Conservation (phyloP, 2,797 vertebrate species). For the Paguma larvata region DNA sequence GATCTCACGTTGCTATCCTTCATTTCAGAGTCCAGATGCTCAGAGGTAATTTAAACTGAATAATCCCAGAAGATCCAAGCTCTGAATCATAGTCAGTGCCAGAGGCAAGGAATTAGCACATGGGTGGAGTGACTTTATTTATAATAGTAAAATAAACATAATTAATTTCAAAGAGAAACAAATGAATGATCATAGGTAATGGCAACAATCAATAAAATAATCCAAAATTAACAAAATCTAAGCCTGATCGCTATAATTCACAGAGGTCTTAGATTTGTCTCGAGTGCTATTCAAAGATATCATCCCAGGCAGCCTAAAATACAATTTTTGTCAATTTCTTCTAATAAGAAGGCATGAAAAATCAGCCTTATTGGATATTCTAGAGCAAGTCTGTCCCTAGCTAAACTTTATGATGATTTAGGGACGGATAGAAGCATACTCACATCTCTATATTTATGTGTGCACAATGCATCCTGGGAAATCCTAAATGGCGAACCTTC, state of each 20-base stretch:
- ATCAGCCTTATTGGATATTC: neutral
- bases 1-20: neutral
- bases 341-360: conserved; percentile 1
- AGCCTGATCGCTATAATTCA: neutral
- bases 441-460: neutral
- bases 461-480: neutral
- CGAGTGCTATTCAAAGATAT: neutral
- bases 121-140: conserved; percentile 18
- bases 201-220: conserved; percentile 9
- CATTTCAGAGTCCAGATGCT: neutral
- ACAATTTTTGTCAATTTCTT: neutral
- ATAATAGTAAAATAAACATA: conserved; percentile 29
- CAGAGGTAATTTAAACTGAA: neutral
- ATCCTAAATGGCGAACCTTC: neutral
- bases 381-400: neutral
- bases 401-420: neutral
- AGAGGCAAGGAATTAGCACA: conserved; percentile 33
- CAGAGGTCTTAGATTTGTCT: neutral
- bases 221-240: conserved; percentile 3
- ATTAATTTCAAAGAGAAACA: conserved; percentile 62
- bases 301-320: neutral
- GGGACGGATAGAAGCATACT: neutral
- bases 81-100: neutral
- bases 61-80: neutral
- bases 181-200: conserved; percentile 45